Evolutionary conservation across 2,888 invertebrate species (phyloP).

Genomic region (Chironomus tentans): DNA sequence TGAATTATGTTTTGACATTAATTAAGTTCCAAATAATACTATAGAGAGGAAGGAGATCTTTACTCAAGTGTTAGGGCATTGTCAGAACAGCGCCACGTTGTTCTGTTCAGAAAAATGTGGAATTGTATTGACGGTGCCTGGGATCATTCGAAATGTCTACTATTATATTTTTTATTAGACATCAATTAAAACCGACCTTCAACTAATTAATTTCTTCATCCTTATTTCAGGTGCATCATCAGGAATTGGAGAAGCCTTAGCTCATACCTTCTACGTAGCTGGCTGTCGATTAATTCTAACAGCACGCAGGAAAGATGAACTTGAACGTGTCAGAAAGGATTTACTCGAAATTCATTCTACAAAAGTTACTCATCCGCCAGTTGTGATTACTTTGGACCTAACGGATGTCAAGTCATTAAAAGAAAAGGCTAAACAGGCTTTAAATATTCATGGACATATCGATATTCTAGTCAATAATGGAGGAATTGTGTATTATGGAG

Average conservation of each 20-base stretch:
- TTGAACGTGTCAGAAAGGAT: slow-evolving; percentile 71
- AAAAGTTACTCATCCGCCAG: slow-evolving; percentile 57
- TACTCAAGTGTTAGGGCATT: too few species aligned
- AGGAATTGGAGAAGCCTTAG: slow-evolving; percentile 68
- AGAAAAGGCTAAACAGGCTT: slow-evolving; percentile 53
- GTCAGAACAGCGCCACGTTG: too few species aligned
- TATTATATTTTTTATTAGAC: too few species aligned
- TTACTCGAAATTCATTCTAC: slow-evolving; percentile 57
- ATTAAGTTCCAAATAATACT: too few species aligned
- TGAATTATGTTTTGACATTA: too few species aligned
- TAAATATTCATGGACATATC: slow-evolving; percentile 62
- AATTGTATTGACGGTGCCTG: too few species aligned
- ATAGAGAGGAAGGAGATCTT: too few species aligned
- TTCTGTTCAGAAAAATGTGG: too few species aligned
- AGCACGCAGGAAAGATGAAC: slow-evolving; percentile 65
- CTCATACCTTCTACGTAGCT: slow-evolving; percentile 70
- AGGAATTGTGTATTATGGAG: slow-evolving; percentile 42
- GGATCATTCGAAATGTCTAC: too few species aligned
- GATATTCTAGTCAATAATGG: slow-evolving; percentile 86
- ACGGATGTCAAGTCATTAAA: slow-evolving; percentile 57
- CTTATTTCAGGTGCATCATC: background rate
- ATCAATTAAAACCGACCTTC: too few species aligned
- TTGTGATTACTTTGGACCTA: slow-evolving; percentile 66
- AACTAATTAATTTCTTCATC: too few species aligned
- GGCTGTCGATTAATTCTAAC: slow-evolving; percentile 81